Conservation (phyloP, 2,888 invertebrate genomes). For the Arge pagana region DNA sequence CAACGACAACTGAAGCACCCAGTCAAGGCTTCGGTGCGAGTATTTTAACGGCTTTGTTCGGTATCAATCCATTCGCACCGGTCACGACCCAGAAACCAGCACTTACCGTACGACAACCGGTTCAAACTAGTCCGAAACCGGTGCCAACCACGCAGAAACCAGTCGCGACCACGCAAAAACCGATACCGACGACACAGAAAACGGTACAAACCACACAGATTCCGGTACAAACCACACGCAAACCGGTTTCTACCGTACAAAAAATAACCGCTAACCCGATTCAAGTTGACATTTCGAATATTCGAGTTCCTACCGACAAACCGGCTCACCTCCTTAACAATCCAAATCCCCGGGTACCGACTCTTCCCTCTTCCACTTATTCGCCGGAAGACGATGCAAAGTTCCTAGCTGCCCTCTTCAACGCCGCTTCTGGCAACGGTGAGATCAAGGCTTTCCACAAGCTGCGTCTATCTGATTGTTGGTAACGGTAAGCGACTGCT, state of each 20-base stretch:
- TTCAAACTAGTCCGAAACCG: slow-evolving; percentile 61
- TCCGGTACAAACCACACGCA: slow-evolving; percentile 28
- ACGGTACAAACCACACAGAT: slow-evolving; percentile 55
- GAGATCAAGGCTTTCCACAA: too few relatives aligned
- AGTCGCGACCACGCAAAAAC: slow-evolving; percentile 32
- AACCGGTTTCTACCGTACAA: slow-evolving; percentile 29
- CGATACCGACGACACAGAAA: slow-evolving; percentile 52
- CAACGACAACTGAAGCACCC: slow-evolving; percentile 52
- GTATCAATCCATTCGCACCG: slow-evolving; percentile 41
- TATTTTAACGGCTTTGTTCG: slow-evolving; percentile 47
- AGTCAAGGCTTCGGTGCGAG: slow-evolving; percentile 44
- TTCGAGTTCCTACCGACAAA: slow-evolving; percentile 13
- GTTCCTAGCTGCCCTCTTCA: slow-evolving; percentile 46
- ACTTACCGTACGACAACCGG: slow-evolving; percentile 39
- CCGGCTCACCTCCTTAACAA: slow-evolving; percentile 31
- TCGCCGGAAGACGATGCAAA: slow-evolving; percentile 51
- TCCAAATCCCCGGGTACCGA: slow-evolving; percentile 34
- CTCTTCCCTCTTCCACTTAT: slow-evolving; percentile 37
- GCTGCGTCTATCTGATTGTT: too few relatives aligned
- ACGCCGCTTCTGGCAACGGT: slow-evolving; percentile 32
- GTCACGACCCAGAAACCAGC: slow-evolving; percentile 34
- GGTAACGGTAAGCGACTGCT: too few relatives aligned
- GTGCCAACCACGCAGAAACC: slow-evolving; percentile 59
- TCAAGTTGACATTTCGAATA: slow-evolving; percentile 32
- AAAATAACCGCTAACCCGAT: slow-evolving; percentile 15